Percentiles rank a stretch among this genome's conserved stretches.
These are phyloP conservation scores for Caradrina kadenii DNA, from an alignment of 2,888 invertebrate species.

Conservation along the genomic window DNA sequence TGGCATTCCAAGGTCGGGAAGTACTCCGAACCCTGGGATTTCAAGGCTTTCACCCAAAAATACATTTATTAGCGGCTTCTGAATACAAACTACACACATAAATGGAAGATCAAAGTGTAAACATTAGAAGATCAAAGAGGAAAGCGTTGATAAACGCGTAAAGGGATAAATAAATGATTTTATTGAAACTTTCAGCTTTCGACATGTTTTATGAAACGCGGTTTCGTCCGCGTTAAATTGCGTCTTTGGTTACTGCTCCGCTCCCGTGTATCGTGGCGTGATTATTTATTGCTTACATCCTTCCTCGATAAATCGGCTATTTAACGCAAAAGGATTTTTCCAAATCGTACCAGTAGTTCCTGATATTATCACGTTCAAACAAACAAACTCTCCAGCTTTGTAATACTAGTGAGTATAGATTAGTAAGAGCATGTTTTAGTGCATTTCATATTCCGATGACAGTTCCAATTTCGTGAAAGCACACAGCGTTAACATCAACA, in stretches of 20 bases:
- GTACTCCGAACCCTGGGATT: conserved; percentile 55
- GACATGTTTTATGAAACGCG: conserved; percentile 15
- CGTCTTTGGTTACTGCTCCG: too few species aligned
- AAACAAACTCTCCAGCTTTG: too few species aligned
- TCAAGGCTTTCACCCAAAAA: conserved; percentile 56
- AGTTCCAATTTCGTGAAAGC: conserved; percentile 65
- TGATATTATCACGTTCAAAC: too few species aligned
- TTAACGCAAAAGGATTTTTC: too few species aligned
- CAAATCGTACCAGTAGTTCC: too few species aligned
- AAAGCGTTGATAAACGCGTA: conserved; percentile 16
- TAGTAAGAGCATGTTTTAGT: conserved; percentile 21
- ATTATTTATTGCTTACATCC: too few species aligned
- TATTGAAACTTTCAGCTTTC: conserved; percentile 47
- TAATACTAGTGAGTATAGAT: neutral
- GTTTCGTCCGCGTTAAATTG: too few species aligned
- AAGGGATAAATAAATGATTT: conserved; percentile 36
- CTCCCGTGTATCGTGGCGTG: too few species aligned
- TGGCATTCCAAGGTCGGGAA: conserved; percentile 56
- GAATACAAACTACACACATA: conserved; percentile 47
- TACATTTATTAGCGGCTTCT: conserved; percentile 46
- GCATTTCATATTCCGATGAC: conserved; percentile 65
- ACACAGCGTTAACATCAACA: conserved; percentile 56
- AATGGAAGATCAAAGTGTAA: conserved; percentile 39
- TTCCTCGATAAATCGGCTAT: too few species aligned
- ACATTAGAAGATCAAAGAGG: conserved; percentile 41